A percentile compares a stretch with the other conserved stretches of the same genome.
Evolutionary conservation across 2,888 invertebrate species (phyloP).

Genomic region (Drosophila barbarae): DNA sequence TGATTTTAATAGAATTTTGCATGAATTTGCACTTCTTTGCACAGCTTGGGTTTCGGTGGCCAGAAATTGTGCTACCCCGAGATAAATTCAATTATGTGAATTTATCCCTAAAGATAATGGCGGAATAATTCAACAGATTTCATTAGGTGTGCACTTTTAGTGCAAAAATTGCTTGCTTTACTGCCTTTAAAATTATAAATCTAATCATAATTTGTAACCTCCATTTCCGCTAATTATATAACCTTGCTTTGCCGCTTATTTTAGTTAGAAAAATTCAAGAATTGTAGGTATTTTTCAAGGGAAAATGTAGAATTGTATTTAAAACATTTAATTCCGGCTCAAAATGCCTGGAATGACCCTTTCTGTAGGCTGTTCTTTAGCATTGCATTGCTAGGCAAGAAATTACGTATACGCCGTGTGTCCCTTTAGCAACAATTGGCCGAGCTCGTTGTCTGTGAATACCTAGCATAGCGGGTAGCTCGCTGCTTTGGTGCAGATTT

Average conservation of each 20-base stretch:
- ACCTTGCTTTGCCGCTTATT: not conserved
- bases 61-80: conserved; percentile 11
- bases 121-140: conserved; percentile 18
- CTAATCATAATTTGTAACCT: not conserved
- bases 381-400: conserved; percentile 7
- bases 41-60: not conserved
- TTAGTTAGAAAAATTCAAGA: not conserved
- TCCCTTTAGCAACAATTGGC: conserved; percentile 23
- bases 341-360: conserved; percentile 9
- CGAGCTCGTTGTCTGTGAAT: conserved; percentile 12
- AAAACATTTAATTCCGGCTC: conserved; percentile 16
- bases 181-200: not conserved
- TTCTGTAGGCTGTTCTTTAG: not conserved
- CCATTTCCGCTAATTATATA: not conserved
- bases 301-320: not conserved
- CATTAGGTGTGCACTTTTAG: not conserved
- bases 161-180: not conserved
- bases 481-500: conserved; percentile 13
- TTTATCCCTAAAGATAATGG: conserved; percentile 16
- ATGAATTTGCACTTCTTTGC: conserved; percentile 54
- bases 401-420: conserved; percentile 52
- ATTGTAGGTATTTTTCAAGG: not conserved
- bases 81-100: not conserved
- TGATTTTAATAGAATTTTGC: conserved; percentile 59
- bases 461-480: conserved; percentile 30